These are phyloP conservation scores for Corythaixoides concolor DNA, from an alignment of 2,113 vertebrate species.

Conservation along the genomic window DNA sequence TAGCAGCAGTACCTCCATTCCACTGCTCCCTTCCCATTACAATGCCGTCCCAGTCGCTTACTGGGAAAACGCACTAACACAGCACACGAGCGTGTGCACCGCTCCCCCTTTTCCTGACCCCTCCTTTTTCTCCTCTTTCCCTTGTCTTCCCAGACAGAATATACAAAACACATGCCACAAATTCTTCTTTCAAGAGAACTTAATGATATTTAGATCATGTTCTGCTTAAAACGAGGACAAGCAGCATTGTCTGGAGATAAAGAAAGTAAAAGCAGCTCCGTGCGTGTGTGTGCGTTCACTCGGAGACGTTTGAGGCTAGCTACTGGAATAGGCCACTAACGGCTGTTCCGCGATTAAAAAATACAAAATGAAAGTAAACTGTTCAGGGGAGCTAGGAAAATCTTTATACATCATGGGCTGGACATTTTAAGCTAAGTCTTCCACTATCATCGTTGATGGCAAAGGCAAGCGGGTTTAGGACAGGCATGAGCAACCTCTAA, in stretches of 20 bases:
- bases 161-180: background rate
- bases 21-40: background rate
- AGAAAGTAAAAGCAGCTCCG: background rate
- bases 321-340: background rate
- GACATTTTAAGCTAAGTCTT: background rate
- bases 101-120: background rate
- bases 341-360: background rate
- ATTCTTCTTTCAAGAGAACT: background rate
- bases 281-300: background rate
- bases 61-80: background rate
- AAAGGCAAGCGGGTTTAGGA: background rate
- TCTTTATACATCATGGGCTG: fast-evolving
- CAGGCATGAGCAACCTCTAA: background rate
- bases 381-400: background rate
- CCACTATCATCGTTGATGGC: background rate
- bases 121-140: background rate
- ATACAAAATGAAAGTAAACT: background rate
- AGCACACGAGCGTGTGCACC: too few species aligned
- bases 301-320: background rate
- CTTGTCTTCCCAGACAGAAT: background rate
- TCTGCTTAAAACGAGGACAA: background rate
- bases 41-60: background rate
- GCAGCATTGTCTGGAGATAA: background rate
- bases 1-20: background rate
- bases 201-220: background rate